Percentiles rank a stretch among this genome's conserved stretches.
Evolutionary conservation across 1,140 invertebrate species (phyloP).

Genomic region (Drosophila leontia): DNA sequence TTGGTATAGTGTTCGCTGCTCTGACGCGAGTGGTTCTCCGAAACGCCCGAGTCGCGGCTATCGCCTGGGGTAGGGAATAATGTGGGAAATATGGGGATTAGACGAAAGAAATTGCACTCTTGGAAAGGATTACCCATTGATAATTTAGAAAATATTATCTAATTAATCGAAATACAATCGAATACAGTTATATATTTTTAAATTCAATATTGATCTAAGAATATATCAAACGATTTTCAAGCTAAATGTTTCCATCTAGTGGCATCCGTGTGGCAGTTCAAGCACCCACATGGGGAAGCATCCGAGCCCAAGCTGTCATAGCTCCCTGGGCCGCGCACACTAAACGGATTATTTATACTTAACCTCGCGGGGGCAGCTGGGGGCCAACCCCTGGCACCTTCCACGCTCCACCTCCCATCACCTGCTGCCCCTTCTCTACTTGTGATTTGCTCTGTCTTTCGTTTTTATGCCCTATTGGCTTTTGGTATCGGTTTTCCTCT

Average conservation of each 20-base stretch:
- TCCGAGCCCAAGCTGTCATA: neutral
- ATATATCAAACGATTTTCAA: neutral
- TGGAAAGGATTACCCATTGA: too few species aligned
- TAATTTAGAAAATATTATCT: too few species aligned
- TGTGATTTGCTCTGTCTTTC: constrained; percentile 34
- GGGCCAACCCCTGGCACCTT: constrained; percentile 21
- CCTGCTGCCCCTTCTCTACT: neutral
- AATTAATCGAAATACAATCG: too few species aligned
- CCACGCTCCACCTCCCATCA: neutral
- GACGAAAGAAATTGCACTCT: neutral
- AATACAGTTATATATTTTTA: too few species aligned
- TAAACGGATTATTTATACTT: constrained; percentile 82
- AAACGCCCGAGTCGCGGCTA: constrained; percentile 91
- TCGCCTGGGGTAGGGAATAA: constrained; percentile 81
- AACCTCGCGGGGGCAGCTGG: constrained; percentile 53
- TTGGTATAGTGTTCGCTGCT: constrained; percentile 88
- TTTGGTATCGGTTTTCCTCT: constrained; percentile 19
- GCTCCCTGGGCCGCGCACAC: constrained; percentile 43
- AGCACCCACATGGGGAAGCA: constrained; percentile 9
- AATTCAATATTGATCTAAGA: neutral
- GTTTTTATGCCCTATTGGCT: constrained; percentile 58
- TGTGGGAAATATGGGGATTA: neutral
- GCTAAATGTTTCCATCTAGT: neutral
- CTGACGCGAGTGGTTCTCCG: constrained; percentile 90
- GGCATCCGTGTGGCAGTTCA: constrained; percentile 2